Percentiles rank a stretch among this genome's conserved stretches.
Conservation (phyloP, 2,113 vertebrate species). For the Aphyosemion australe region DNA sequence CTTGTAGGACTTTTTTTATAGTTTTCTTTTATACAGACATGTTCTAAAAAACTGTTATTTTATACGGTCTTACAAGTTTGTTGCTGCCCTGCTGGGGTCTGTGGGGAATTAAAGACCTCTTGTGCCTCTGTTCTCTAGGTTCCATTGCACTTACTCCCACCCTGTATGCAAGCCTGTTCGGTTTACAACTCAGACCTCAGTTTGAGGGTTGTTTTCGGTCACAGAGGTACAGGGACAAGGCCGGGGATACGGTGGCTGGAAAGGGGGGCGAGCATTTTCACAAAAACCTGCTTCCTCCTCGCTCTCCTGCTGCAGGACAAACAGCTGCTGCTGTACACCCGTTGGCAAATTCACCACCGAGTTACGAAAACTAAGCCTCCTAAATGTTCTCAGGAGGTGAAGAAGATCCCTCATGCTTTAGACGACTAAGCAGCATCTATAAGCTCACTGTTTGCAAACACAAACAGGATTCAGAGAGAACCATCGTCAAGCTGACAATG, state of each 20-base stretch:
- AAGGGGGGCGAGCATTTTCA: slow-evolving; percentile 94
- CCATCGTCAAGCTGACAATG: slow-evolving; percentile 78
- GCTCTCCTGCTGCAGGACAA: slow-evolving; percentile 85
- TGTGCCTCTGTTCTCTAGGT: too few species aligned
- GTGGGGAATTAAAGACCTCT: too few species aligned
- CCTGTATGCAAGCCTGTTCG: too few species aligned
- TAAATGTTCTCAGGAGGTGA: slow-evolving; percentile 79
- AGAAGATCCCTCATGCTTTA: slow-evolving; percentile 74
- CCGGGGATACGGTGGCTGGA: slow-evolving; percentile 87
- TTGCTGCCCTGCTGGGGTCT: too few species aligned
- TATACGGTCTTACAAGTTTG: too few species aligned
- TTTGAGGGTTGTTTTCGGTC: too few species aligned
- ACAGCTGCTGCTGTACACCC: not conserved
- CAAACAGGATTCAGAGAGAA: slow-evolving; percentile 84
- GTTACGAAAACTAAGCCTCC: not conserved
- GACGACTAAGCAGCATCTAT: slow-evolving; percentile 84
- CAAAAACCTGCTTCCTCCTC: slow-evolving; percentile 92
- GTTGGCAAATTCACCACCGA: not conserved
- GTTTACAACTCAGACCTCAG: too few species aligned
- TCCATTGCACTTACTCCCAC: too few species aligned
- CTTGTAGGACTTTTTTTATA: too few species aligned
- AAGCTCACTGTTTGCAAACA: slow-evolving; percentile 84
- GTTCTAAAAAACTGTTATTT: too few species aligned
- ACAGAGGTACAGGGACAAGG: slow-evolving; percentile 88
- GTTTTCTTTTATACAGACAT: too few species aligned